Evolutionary conservation across 1,140 invertebrate species (phyloP), one percentile per base, ranked within the genome.

Genomic region (Drosophila pachea): DNA sequence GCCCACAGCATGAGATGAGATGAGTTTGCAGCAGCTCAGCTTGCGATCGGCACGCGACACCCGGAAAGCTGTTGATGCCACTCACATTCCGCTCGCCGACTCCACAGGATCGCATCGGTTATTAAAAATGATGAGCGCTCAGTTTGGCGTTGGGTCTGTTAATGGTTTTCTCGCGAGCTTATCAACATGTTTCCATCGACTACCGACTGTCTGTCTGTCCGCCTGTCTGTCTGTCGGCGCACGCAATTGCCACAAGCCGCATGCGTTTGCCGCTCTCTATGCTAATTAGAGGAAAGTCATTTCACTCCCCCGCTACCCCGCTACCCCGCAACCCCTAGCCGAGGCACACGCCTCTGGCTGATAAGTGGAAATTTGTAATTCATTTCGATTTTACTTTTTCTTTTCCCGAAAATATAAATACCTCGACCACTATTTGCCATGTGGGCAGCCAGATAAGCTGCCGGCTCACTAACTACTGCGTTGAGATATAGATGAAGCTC

Each of bases 11-110:
- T 79, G 76, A 71, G 71, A 75, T 66, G 71, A 74, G 67, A 75
- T 70, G 71, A 74, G 67, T 73, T 55, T 62, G 43, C 50, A 68
- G n/a, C 9, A 22, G 16, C 78, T 31, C 79, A 86, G 79, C 79
- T 84, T 84, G 79, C 63, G 79, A 76, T 79, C 73, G 63, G 68
- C 78, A 83, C 78, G 78, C 78, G 78, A 84, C 79, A 59, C 45
- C 31, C 55, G 14, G 33, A 83, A 73, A 72, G 69, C 69, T 72
- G 68, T 45, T 7, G 54, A 40, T 42, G 66, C 62, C 52, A 63
- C 73, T 63, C 43, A 64, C 32, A 58, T 29, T 72, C 73, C 72
- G 66, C 78, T 75, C 12, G n/a, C n/a, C 55, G 16, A 22, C 81
- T 48, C 79, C 56, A 32, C 76, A 79, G 81, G 79, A 86, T 68